Evolutionary conservation across 2,797 vertebrate genomes (phyloP).

Genomic region (Crenuchus spilurus): DNA sequence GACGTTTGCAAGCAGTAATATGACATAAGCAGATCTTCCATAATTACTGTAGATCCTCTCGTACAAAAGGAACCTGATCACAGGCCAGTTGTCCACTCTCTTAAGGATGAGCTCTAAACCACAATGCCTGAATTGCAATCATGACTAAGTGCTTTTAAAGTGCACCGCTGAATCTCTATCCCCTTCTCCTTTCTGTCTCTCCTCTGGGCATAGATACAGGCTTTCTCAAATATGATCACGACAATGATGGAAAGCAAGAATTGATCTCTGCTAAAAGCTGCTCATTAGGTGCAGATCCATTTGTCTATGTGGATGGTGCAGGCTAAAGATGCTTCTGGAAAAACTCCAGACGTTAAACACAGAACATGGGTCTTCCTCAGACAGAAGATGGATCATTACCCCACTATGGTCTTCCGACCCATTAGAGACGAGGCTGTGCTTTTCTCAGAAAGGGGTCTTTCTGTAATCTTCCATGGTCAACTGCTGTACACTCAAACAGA

Average conservation of each 20-base stretch:
- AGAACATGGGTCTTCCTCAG: constrained; percentile 47
- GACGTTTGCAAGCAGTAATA: constrained; percentile 22
- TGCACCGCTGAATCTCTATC: neutral
- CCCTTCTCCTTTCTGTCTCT: constrained; percentile 18
- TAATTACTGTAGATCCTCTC: constrained; percentile 10
- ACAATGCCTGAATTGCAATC: constrained; percentile 17
- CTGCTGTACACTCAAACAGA: neutral
- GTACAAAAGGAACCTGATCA: neutral
- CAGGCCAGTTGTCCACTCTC: constrained; percentile 15
- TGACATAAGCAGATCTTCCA: neutral
- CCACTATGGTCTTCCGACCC: constrained; percentile 47
- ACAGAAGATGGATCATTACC: constrained; percentile 58
- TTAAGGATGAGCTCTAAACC: constrained; percentile 23
- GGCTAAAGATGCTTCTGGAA: constrained; percentile 66
- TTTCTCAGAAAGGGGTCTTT: constrained; percentile 1
- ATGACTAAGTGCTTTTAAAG: constrained; percentile 45
- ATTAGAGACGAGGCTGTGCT: constrained; percentile 43
- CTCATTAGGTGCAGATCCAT: constrained; percentile 68
- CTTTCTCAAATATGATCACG: constrained; percentile 30
- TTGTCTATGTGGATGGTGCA: constrained; percentile 65
- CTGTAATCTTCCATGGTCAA: neutral
- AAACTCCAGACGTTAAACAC: constrained; percentile 68
- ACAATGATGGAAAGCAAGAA: constrained; percentile 57
- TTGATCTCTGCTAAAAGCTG: constrained; percentile 78
- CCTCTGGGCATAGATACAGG: constrained; percentile 14